Percentiles rank a stretch among this genome's conserved stretches.
Evolutionary conservation across 2,113 vertebrate species (phyloP).

Genomic region (Theristicus caerulescens): DNA sequence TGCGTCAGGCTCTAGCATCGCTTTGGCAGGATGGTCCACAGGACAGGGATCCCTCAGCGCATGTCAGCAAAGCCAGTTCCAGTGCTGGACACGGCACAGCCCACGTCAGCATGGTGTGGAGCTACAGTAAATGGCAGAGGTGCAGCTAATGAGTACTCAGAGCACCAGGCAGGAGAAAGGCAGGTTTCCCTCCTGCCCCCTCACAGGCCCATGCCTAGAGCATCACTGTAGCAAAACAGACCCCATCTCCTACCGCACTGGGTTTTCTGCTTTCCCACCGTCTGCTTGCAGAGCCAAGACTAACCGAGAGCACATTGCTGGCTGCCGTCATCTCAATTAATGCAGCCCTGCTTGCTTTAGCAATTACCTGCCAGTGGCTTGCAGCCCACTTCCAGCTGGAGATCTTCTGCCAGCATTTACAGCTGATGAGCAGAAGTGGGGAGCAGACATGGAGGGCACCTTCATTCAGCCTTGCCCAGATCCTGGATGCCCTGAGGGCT

Average conservation of each 20-base stretch:
- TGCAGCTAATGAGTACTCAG: not conserved
- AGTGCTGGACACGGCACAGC: not conserved
- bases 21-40: not conserved
- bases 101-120: rapidly evolving
- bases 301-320: slow-evolving; percentile 11
- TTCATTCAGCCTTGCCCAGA: not conserved
- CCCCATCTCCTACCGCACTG: not conserved
- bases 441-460: not conserved
- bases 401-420: slow-evolving; percentile 18
- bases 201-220: not conserved
- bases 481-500: not conserved
- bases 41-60: not conserved
- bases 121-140: not conserved
- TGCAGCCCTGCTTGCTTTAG: slow-evolving; percentile 47
- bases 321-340: slow-evolving; percentile 40
- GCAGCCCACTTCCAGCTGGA: not conserved
- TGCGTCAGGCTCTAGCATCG: not conserved
- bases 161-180: not conserved
- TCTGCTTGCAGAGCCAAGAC: slow-evolving; percentile 26
- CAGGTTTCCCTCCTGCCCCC: not conserved
- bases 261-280: not conserved
- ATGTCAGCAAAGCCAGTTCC: not conserved
- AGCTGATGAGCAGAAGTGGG: not conserved
- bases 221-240: not conserved
- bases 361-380: slow-evolving; percentile 45